Base-by-base conservation (phyloP, 2,113 vertebrate genomes). In the Percopsis transmontana region DNA sequence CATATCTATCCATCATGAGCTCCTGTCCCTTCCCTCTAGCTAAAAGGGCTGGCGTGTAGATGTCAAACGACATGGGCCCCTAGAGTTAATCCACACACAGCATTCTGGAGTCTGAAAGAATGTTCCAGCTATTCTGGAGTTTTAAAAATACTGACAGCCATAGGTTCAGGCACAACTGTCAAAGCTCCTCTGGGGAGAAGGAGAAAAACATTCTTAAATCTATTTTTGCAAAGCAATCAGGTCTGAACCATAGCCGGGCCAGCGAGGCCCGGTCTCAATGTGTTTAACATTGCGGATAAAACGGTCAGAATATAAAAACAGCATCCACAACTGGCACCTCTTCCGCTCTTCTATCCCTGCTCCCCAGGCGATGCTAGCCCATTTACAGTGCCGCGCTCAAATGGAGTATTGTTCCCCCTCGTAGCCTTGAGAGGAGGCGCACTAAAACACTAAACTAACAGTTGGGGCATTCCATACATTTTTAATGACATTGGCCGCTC, bases 381-480 rank as follows among this genome's bases (percentile, higher is more conserved):
- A 82, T 90, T 85, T 71, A 85, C 82, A 72, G 86, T 62, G 66
- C 64, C 57, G 56, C n/a, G 70, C 84, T 92, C 80, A 89, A 91
- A 89, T 72, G 75, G 79, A 68, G 81, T 77, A 90, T 92, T 92
- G 90, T 92, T 88, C 79, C 66, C 68, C 70, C 79, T 62, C 79
- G 68, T 82, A 82, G 88, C 81, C 86, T 88, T 86, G 83, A 87
- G 88, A 85, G 81, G 77, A 90, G 89, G 88, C 85, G 69, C 75
- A 81, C 84, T 89, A 91, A 91, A 91, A 91, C 86, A 88, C 90
- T 89, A 90, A 93, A 91, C 91, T 85, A 94, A 94, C 90, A 87
- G 91, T 94, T 92, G 91, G 27, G 89, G 87, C 94, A 94, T 96
- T 95, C 96, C 93, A 90, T 63, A 70, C 92, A 92, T 95, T 94